phyloP scores from a whole-genome alignment of 1,140 invertebrate genomes.

The Danaus plexippus region DNA sequence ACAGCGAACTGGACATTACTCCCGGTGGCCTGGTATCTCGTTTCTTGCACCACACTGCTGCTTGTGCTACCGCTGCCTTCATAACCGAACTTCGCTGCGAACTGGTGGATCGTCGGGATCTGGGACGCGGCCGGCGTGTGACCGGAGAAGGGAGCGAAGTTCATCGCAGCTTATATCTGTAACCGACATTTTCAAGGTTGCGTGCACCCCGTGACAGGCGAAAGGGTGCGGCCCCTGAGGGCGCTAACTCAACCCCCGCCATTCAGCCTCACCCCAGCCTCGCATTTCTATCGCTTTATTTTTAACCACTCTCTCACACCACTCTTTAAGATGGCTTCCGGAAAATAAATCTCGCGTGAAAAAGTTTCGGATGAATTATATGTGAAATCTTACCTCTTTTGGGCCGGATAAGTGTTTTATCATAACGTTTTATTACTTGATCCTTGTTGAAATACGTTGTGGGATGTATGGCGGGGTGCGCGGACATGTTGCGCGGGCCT shows the following conservation, averaged over 20 bases:
- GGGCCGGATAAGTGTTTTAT: slow-evolving; percentile 31
- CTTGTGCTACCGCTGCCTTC: slow-evolving; percentile 29
- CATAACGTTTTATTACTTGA: slow-evolving; percentile 46
- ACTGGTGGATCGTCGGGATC: slow-evolving; percentile 58
- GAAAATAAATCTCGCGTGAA: slow-evolving; percentile 3
- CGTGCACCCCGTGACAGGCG: slow-evolving; percentile 22
- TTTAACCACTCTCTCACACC: slow-evolving; percentile 64
- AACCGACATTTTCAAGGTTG: slow-evolving; percentile 33
- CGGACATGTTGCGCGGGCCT: slow-evolving; percentile 38
- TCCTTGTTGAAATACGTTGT: slow-evolving; percentile 47
- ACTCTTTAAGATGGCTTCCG: slow-evolving; percentile 21
- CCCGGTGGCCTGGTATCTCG: slow-evolving; percentile 38
- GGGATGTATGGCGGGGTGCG: slow-evolving; percentile 41
- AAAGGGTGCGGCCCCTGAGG: slow-evolving; percentile 48
- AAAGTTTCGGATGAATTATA: not conserved
- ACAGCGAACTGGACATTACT: slow-evolving; percentile 46
- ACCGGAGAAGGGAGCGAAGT: slow-evolving; percentile 59
- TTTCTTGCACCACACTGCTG: slow-evolving; percentile 50
- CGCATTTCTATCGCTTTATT: slow-evolving; percentile 61
- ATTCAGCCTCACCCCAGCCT: slow-evolving; percentile 64
- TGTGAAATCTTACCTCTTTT: slow-evolving; percentile 45
- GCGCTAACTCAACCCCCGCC: slow-evolving; percentile 61
- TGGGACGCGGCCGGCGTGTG: slow-evolving; percentile 51
- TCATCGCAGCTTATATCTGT: slow-evolving; percentile 41
- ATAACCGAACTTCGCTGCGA: slow-evolving; percentile 62